A percentile compares a stretch with the other conserved stretches of the same genome.
Evolutionary conservation across 2,113 vertebrate species (phyloP).

Genomic region (Tauraco erythrolophus): DNA sequence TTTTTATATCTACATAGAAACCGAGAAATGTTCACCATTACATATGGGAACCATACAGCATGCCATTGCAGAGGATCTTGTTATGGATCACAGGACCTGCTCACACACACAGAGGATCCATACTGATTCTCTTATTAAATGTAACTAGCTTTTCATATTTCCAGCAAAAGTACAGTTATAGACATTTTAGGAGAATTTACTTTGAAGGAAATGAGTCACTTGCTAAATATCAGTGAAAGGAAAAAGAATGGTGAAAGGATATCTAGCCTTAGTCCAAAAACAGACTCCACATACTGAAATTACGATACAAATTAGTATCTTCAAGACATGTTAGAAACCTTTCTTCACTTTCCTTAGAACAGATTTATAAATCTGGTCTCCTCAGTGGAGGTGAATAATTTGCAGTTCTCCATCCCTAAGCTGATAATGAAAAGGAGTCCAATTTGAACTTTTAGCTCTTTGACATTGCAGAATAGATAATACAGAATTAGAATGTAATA

Average conservation of each 20-base stretch:
- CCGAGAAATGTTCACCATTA: not conserved
- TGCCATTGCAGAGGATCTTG: not conserved
- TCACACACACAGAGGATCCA: not conserved
- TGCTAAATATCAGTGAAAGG: slow-evolving; percentile 1
- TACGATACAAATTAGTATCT: not conserved
- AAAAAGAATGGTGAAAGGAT: not conserved
- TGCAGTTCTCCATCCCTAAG: slow-evolving; percentile 35
- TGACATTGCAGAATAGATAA: slow-evolving; percentile 35
- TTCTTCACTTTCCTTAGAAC: slow-evolving; percentile 15
- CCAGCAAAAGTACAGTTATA: not conserved
- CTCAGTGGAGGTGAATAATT: slow-evolving; percentile 44
- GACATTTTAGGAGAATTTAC: not conserved
- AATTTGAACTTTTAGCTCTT: slow-evolving; percentile 48
- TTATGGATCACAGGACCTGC: not conserved
- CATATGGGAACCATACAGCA: not conserved
- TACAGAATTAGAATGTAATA: slow-evolving; percentile 30
- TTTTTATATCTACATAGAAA: not conserved
- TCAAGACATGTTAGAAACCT: not conserved
- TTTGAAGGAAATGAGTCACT: slow-evolving; percentile 26
- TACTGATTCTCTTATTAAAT: not conserved
- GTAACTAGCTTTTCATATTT: slow-evolving; percentile 16
- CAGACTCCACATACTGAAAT: not conserved
- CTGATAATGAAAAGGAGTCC: slow-evolving; percentile 47
- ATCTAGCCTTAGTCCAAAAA: not conserved
- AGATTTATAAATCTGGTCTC: slow-evolving; percentile 38